Percentiles rank a stretch among this genome's conserved stretches.
Evolutionary conservation across 1,140 invertebrate genomes (phyloP).

Genomic region (Aphis craccivora): DNA sequence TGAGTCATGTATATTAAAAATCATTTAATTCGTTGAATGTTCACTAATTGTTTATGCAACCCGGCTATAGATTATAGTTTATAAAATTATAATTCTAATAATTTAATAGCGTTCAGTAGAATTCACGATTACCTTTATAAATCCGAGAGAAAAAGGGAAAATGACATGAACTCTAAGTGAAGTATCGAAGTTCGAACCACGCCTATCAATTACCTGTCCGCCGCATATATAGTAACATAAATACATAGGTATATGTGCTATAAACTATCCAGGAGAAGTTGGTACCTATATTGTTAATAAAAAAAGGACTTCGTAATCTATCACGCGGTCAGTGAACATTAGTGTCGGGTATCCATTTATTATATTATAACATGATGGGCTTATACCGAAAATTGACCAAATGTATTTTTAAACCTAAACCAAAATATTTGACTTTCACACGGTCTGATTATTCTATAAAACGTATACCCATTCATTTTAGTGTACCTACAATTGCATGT

Average conservation of each 20-base stretch:
- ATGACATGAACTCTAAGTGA: neutral
- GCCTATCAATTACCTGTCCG: neutral
- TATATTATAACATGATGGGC: neutral
- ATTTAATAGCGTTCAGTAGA: neutral
- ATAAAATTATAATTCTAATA: too few relatives aligned
- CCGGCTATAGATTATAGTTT: too few relatives aligned
- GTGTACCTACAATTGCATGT: neutral
- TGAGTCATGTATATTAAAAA: too few relatives aligned
- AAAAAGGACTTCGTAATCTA: neutral
- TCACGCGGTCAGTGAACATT: neutral
- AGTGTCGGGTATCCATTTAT: neutral
- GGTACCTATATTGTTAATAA: neutral
- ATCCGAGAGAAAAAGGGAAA: neutral
- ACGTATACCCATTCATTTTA: neutral
- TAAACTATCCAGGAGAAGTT: neutral
- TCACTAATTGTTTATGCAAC: too few relatives aligned
- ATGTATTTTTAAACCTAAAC: neutral
- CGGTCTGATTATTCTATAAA: neutral
- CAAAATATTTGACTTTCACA: neutral
- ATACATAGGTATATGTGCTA: neutral
- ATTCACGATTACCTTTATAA: neutral
- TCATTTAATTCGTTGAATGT: too few relatives aligned
- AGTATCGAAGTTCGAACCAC: neutral
- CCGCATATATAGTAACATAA: neutral
- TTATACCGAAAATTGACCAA: neutral